Base-by-base conservation (phyloP, 2,888 invertebrate species). In the Volucella inanis region DNA sequence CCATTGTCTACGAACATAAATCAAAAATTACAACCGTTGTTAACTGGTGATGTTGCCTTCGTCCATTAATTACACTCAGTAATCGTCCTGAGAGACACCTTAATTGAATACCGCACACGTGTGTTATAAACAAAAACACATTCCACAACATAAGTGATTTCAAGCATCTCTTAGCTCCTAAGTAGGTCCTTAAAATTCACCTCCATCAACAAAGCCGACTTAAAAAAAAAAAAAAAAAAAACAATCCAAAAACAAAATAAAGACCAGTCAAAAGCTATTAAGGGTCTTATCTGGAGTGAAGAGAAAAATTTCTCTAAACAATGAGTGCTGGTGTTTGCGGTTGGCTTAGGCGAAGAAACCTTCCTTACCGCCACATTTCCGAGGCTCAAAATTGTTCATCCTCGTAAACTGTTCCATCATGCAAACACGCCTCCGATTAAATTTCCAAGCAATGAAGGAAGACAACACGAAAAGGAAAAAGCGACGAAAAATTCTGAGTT, bases 381-480 rank as follows among this genome's bases (percentile, higher is more conserved):
- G 71, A 64, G 76, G 72, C 85, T 59, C 76, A 85, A 85, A 85
- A 81, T 85, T 81, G 85, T 81, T 81, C 81, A 85, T 85, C 81
- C 85, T 72, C 72, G 52, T 52, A 76, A 77, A 85, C 72, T 81
- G 62, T 77, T 85, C 59, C 85, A 65, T 77, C 81, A 85, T 85
- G 67, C 85, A 81, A 77, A 77, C 68, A 67, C 6, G 6, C 31
- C 31, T 76, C 61, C 81, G 76, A 81, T 85, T 81, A 85, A 72
- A 77, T 72, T 81, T 62, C 50, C 31, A 41, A 79, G 31, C 31
- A 31, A 31, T 31, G 31, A 38, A 57, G 31, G 15, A 15, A 8
- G n/a, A 1, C n/a, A 12, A 31, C 11, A 64, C 52, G n/a, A 70
- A 41, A 65, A 57, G n/a, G 8, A 62, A 52, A 50, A 55, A 57